phyloP scores from a whole-genome alignment of 2,888 invertebrate species.

The Cinara cedri region DNA sequence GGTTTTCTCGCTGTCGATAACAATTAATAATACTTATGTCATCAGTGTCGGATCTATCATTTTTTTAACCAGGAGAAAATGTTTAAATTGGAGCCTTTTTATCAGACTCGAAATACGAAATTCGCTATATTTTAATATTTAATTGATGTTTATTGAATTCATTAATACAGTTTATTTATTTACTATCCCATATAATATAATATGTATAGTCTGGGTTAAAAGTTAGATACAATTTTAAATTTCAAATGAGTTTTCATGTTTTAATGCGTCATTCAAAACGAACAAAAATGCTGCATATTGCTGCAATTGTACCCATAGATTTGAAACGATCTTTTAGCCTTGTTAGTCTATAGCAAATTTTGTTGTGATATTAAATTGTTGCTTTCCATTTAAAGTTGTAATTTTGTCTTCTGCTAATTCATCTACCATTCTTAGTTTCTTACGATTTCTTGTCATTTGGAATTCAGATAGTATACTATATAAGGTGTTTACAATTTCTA shows the following conservation, averaged over 20 bases:
- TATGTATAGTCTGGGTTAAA: no score
- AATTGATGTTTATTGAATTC: neutral
- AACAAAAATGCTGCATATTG: no score
- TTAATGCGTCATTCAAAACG: no score
- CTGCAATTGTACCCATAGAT: no score
- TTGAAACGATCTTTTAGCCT: neutral
- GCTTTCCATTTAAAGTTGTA: neutral
- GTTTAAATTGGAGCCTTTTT: neutral
- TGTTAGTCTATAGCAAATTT: slow-evolving; percentile 11
- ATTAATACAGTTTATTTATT: no score
- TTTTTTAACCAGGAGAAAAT: neutral
- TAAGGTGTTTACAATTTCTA: no score
- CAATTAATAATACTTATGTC: no score
- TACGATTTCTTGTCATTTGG: neutral
- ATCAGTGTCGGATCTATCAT: neutral
- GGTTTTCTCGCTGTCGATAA: no score
- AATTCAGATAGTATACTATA: neutral
- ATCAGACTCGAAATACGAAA: neutral
- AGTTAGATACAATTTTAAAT: no score
- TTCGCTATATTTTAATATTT: neutral
- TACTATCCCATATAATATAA: no score
- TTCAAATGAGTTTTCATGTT: no score
- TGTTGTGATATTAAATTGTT: neutral
- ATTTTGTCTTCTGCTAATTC: slow-evolving; percentile 10
- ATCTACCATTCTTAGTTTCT: neutral